Evolutionary conservation across 1,140 invertebrate genomes (phyloP).

Genomic region (Uloborus diversus): DNA sequence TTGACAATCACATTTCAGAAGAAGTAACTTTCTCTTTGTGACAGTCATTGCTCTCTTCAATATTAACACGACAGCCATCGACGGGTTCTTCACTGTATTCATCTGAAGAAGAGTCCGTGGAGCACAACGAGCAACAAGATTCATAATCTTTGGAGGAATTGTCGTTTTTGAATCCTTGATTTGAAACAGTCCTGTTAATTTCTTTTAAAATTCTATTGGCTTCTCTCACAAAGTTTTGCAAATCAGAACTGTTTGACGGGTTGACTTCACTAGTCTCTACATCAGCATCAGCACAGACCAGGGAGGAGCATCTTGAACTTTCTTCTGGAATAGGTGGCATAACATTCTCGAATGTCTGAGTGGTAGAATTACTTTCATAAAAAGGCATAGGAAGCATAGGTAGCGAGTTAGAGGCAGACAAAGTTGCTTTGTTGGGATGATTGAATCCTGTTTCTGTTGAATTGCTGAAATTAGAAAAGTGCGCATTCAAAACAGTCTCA

Average conservation of each 20-base stretch:
- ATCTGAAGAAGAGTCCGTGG: neutral
- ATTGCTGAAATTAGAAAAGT: neutral
- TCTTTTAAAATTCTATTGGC: conserved; percentile 2
- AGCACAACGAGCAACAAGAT: conserved; percentile 1
- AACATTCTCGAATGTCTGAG: neutral
- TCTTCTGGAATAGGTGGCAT: conserved; percentile 36
- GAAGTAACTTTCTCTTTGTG: too few relatives aligned
- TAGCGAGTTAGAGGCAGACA: neutral
- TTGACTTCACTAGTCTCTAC: neutral
- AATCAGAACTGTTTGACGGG: too few relatives aligned
- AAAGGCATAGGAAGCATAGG: too few relatives aligned
- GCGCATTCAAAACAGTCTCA: neutral
- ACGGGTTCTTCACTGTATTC: neutral
- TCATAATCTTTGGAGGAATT: neutral
- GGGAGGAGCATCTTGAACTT: neutral
- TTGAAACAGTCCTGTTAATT: neutral
- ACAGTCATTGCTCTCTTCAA: too few relatives aligned
- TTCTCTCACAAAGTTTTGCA: conserved; percentile 8
- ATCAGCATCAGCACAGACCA: neutral
- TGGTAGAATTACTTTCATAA: neutral
- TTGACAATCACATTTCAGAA: too few relatives aligned
- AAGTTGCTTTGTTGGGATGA: neutral
- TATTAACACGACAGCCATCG: too few relatives aligned
- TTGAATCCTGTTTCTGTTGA: neutral
- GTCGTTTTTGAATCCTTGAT: neutral